Percentiles rank a stretch among this genome's conserved stretches.
These are phyloP conservation scores for Harpagoxenus sublaevis DNA, from an alignment of 2,888 invertebrate species.

Conservation along the genomic window DNA sequence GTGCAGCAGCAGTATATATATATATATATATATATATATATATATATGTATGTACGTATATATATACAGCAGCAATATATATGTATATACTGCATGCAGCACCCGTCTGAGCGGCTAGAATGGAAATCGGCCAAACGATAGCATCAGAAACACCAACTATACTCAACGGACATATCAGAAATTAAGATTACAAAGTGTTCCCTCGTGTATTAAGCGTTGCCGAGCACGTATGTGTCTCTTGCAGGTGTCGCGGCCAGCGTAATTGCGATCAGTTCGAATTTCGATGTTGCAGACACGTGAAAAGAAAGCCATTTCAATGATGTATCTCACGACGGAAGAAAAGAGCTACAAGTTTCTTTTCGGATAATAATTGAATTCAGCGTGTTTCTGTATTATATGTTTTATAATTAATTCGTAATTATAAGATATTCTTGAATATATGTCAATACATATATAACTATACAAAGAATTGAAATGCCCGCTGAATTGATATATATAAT, in stretches of 20 bases:
- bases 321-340: not conserved
- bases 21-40: slow-evolving; percentile 1
- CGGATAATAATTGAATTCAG: not conserved
- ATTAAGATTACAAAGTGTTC: slow-evolving; percentile 54
- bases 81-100: slow-evolving; percentile 30
- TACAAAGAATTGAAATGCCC: not conserved
- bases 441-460: not conserved
- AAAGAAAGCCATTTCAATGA: not conserved
- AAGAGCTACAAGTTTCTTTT: not conserved
- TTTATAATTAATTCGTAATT: slow-evolving; percentile 6
- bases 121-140: slow-evolving; percentile 48
- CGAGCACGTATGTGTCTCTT: slow-evolving; percentile 27
- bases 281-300: not conserved
- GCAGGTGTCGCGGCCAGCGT: not conserved
- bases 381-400: not conserved
- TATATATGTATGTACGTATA: slow-evolving; percentile 4
- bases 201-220: slow-evolving; percentile 33
- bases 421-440: not conserved
- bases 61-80: not conserved
- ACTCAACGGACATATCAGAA: slow-evolving; percentile 67
- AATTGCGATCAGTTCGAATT: slow-evolving; percentile 16
- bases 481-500: not conserved
- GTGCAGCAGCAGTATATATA: not conserved
- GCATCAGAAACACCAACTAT: slow-evolving; percentile 55
- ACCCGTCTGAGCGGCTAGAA: slow-evolving; percentile 42